A percentile compares a stretch with the other conserved stretches of the same genome.
phyloP scores from a whole-genome alignment of 2,797 vertebrate genomes.

The Oceanodroma leucorhoa region DNA sequence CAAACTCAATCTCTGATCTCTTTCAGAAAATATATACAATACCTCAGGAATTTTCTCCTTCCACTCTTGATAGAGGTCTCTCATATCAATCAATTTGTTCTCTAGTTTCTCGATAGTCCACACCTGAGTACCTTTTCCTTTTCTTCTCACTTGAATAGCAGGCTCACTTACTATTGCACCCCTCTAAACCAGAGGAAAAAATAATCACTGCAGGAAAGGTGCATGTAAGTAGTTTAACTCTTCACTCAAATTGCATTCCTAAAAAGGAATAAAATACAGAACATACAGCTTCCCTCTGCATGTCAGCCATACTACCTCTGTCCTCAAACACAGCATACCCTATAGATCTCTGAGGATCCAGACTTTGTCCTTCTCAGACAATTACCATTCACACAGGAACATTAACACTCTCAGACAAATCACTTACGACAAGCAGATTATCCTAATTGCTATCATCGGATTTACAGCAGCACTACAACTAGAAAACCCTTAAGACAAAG shows the following conservation, averaged over 20 bases:
- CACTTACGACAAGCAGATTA: not conserved
- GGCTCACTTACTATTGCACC: constrained; percentile 96
- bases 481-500: not conserved
- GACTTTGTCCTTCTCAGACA: not conserved
- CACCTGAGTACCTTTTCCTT: constrained; percentile 91
- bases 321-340: not conserved
- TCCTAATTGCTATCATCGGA: not conserved
- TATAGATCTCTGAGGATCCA: not conserved
- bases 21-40: constrained; percentile 10
- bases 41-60: constrained; percentile 86
- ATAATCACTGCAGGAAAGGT: not conserved
- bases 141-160: constrained; percentile 93
- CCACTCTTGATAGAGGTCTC: constrained; percentile 97
- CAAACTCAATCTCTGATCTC: not conserved
- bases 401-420: not conserved
- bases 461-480: not conserved
- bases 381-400: not conserved
- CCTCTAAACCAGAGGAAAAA: constrained; percentile 76
- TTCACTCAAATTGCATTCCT: not conserved
- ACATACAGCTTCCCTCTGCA: not conserved
- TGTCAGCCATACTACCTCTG: not conserved
- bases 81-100: constrained; percentile 97
- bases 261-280: not conserved
- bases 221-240: not conserved
- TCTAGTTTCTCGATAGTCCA: constrained; percentile 98